Conservation (phyloP, 2,113 vertebrate genomes). For the Jaculus jaculus region DNA sequence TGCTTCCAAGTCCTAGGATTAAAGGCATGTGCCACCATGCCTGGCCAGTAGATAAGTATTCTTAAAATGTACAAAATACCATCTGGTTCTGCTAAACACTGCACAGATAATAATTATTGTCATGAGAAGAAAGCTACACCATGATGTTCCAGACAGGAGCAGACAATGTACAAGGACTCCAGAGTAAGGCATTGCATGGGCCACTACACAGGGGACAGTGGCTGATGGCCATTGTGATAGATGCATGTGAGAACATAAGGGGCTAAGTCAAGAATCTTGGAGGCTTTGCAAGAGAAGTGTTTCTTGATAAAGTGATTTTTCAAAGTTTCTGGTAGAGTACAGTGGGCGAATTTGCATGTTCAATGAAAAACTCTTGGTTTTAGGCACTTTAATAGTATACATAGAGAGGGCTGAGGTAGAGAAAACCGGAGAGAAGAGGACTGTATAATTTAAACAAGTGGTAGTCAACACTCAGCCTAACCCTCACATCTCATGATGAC, state of each 20-base stretch:
- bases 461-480: background rate
- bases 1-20: no score
- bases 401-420: background rate
- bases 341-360: background rate
- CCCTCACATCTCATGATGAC: background rate
- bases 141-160: background rate
- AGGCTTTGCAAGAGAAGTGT: background rate
- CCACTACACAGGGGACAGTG: rapidly evolving
- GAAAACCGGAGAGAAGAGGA: background rate
- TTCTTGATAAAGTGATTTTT: background rate
- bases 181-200: background rate
- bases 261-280: background rate
- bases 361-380: background rate
- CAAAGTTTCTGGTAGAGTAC: background rate
- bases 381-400: background rate
- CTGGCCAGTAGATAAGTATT: background rate
- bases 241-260: background rate
- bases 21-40: no score
- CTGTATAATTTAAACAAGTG: background rate
- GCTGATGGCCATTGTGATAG: background rate
- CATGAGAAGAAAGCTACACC: background rate
- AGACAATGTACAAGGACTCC: background rate
- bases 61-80: background rate
- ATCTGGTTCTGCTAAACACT: background rate
- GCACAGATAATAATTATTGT: background rate